phyloP scores from a whole-genome alignment of 2,113 vertebrate genomes.

The Lampris incognitus region DNA sequence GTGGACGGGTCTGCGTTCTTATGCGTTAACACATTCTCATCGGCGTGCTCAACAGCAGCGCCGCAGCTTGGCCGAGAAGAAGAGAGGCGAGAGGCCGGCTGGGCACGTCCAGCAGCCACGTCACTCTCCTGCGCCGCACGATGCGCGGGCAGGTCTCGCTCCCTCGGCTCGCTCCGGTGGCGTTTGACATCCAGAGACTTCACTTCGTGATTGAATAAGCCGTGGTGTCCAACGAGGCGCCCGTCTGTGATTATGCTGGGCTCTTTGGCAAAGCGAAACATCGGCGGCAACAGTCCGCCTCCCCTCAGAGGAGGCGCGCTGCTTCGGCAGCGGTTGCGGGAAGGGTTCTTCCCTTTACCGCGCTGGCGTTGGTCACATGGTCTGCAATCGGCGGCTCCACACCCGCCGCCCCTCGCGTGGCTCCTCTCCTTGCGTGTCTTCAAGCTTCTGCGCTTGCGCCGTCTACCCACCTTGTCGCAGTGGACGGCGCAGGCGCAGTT shows the following conservation, averaged over 20 bases:
- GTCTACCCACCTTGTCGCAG: slow-evolving; percentile 12
- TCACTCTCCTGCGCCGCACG: slow-evolving; percentile 15
- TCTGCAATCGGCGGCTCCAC: slow-evolving; percentile 33
- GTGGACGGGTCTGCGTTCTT: neutral
- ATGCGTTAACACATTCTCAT: slow-evolving; percentile 10
- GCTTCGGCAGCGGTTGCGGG: slow-evolving; percentile 40
- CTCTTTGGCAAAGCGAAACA: slow-evolving; percentile 52
- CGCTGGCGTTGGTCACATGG: slow-evolving; percentile 27
- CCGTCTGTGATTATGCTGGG: slow-evolving; percentile 81
- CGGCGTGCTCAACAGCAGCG: slow-evolving; percentile 14
- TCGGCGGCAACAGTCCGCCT: slow-evolving; percentile 40
- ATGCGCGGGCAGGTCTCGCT: slow-evolving; percentile 17
- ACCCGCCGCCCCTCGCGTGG: slow-evolving; percentile 43
- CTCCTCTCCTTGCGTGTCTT: slow-evolving; percentile 81
- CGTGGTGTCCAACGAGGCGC: slow-evolving; percentile 80
- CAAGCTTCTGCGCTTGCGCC: slow-evolving; percentile 48
- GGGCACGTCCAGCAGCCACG: neutral
- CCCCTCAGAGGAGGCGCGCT: slow-evolving; percentile 35
- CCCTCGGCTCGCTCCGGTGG: slow-evolving; percentile 68
- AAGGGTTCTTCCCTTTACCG: slow-evolving; percentile 36
- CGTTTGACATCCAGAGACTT: slow-evolving; percentile 84
- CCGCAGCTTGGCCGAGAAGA: slow-evolving; percentile 12
- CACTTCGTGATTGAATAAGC: slow-evolving; percentile 84
- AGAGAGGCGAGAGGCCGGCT: slow-evolving; percentile 6
- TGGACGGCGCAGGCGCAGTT: slow-evolving; percentile 24